A percentile compares a stretch with the other conserved stretches of the same genome.
Conservation (phyloP, 1,140 invertebrate genomes). For the Episyrphus balteatus region DNA sequence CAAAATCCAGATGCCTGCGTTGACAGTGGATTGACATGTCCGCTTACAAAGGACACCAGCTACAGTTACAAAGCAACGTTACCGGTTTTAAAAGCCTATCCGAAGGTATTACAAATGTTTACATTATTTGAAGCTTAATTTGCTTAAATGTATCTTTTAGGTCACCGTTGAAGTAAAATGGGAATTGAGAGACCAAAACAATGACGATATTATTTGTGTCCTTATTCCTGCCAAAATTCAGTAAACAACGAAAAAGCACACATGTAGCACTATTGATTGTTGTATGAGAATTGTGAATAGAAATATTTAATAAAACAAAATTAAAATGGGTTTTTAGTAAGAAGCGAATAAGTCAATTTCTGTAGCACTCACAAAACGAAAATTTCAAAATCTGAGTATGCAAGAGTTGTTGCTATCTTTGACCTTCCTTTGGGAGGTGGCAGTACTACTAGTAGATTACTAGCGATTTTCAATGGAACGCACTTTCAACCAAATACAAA, state of each 20-base stretch:
- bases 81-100: conserved; percentile 50
- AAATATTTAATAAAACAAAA: too few relatives aligned
- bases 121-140: conserved; percentile 6
- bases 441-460: too few relatives aligned
- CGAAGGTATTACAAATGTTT: conserved; percentile 39
- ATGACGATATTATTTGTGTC: conserved; percentile 52
- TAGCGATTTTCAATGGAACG: too few relatives aligned
- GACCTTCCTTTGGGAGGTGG: too few relatives aligned
- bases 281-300: too few relatives aligned
- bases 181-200: conserved; percentile 50
- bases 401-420: too few relatives aligned
- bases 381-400: too few relatives aligned
- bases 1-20: conserved; percentile 55
- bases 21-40: conserved; percentile 52
- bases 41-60: conserved; percentile 43
- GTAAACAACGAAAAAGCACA: conserved; percentile 14
- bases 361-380: too few relatives aligned
- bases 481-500: too few relatives aligned
- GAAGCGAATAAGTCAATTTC: too few relatives aligned
- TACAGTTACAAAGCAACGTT: conserved; percentile 50
- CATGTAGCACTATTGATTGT: too few relatives aligned
- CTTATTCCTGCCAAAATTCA: conserved; percentile 51
- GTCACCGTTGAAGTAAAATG: conserved; percentile 57
- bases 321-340: too few relatives aligned
- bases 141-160: conserved; percentile 29